Evolutionary conservation across 1,140 invertebrate species (phyloP), one percentile per base, ranked within the genome.

Genomic region (Dreissena polymorpha): DNA sequence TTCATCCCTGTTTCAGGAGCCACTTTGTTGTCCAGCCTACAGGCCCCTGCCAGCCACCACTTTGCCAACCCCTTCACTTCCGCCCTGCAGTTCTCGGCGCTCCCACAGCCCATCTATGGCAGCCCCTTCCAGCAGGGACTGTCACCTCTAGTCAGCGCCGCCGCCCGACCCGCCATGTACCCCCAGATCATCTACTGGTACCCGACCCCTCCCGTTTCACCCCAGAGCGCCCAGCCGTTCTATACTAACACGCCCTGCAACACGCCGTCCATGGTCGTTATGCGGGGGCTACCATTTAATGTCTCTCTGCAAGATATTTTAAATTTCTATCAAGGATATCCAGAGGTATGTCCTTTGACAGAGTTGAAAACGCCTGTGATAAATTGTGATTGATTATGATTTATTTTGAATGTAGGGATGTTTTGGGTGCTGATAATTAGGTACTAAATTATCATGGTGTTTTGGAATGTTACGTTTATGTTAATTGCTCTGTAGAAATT

Each of bases 121-220:
- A 72, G 76, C 53, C 72, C 51, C 2, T 86, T 83, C 13, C 83
- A 72, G 25, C 77, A 81, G 18, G 57, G 81, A 68, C 81, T 78
- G 53, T 49, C 88, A 86, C 78, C 85, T 57, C 64, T 86, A 29
- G 81, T 81, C 7, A 65, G 87, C 23, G 69, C 69, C 51, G 63
- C 76, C 49, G 83, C 83, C 74, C 71, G 81, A 63, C 87, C 89
- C 25, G 67, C 90, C 60, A 76, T 76, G 67, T 89, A 88, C 70
- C 90, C 90, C 63, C 91, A 89, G 65, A 91, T 92, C 51, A 88
- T 92, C 78, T 92, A 92, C 93, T 98, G 97, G 97, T 98, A 98
- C 93, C 97, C 97, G 16, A 97, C 97, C 85, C 97, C 97, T 53
- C 97, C 97, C 0, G 96, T 98, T 0, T 97, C 97, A 53, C 97